Conservation (phyloP, 2,113 vertebrate species). For the Lagopus muta region DNA sequence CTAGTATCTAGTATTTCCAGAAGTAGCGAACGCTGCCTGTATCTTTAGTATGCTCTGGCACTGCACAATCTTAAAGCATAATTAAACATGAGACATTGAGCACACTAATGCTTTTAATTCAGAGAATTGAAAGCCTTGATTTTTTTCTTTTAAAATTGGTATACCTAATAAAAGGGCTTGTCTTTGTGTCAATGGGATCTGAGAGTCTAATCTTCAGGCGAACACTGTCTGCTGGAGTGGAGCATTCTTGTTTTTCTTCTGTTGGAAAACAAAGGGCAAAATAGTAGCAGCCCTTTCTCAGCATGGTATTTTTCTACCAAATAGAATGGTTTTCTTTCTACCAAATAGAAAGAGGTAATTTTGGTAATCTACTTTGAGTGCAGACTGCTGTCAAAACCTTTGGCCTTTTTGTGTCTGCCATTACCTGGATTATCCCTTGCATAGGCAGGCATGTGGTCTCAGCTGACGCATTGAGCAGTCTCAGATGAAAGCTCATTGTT, state of each 20-base stretch:
- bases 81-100: background rate
- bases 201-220: background rate
- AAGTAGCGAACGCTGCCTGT: background rate
- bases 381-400: background rate
- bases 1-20: background rate
- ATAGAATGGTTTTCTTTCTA: background rate
- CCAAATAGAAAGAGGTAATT: background rate
- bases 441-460: accelerated
- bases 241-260: background rate
- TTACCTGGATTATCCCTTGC: background rate
- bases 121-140: background rate
- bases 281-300: background rate
- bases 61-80: background rate
- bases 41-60: background rate
- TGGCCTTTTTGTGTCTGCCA: accelerated
- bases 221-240: background rate
- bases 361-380: background rate
- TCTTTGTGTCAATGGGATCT: background rate
- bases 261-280: background rate
- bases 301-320: background rate
- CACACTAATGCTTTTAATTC: background rate
- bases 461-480: background rate
- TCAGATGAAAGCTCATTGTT: background rate
- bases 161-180: background rate
- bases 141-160: background rate